Percentiles rank a stretch among this genome's conserved stretches.
Conservation (phyloP, 1,140 invertebrate genomes). For the Sinonovacula constricta region DNA sequence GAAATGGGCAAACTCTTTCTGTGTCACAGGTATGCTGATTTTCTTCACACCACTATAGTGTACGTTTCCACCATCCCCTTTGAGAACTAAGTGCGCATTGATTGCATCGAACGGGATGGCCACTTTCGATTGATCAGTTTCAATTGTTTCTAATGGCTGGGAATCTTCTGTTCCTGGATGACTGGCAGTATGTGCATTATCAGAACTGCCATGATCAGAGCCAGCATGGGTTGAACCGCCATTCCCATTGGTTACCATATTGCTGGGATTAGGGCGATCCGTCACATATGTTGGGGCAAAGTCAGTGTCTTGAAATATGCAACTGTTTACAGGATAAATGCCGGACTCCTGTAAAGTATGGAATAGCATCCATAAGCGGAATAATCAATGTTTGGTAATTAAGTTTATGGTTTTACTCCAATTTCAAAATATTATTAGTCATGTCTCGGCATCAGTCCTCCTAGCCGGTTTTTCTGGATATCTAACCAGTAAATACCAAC, state of each 20-base stretch:
- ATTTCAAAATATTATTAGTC: too few relatives aligned
- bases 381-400: too few relatives aligned
- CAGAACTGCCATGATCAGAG: neutral
- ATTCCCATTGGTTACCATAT: too few relatives aligned
- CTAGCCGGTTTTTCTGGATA: too few relatives aligned
- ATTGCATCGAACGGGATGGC: neutral
- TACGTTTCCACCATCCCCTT: neutral
- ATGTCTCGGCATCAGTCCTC: too few relatives aligned
- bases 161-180: neutral
- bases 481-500: too few relatives aligned
- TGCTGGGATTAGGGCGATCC: neutral
- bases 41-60: constrained; percentile 20
- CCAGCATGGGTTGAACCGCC: too few relatives aligned
- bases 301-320: neutral
- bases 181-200: constrained; percentile 4
- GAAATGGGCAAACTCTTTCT: constrained; percentile 11
- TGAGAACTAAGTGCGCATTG: constrained; percentile 7
- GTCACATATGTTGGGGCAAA: constrained; percentile 12
- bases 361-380: too few relatives aligned
- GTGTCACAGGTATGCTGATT: too few relatives aligned
- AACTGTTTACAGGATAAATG: constrained; percentile 7
- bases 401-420: too few relatives aligned
- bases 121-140: neutral
- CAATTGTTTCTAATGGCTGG: neutral
- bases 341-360: constrained; percentile 5